phyloP scores from a whole-genome alignment of 2,888 invertebrate genomes.

The Polydrusus cervinus region DNA sequence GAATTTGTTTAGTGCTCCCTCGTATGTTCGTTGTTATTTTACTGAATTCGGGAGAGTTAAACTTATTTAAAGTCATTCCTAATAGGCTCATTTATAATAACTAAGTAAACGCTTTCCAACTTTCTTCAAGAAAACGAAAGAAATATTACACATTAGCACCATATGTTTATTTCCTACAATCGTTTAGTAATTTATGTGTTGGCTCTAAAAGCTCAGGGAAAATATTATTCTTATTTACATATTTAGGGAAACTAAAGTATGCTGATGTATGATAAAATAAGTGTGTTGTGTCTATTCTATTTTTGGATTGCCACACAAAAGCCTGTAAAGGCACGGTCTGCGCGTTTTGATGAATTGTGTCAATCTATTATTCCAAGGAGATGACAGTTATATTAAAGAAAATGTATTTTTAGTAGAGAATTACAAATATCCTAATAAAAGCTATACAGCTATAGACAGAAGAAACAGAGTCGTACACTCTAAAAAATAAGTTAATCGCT shows the following conservation, averaged over 20 bases:
- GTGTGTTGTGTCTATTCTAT: conserved; percentile 55
- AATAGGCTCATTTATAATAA: conserved; percentile 36
- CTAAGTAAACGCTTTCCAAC: conserved; percentile 24
- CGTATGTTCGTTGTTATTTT: not conserved
- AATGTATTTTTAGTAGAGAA: not conserved
- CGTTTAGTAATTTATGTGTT: conserved; percentile 51
- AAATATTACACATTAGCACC: conserved; percentile 49
- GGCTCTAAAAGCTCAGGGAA: conserved; percentile 49
- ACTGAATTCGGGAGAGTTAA: not conserved
- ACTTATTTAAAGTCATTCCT: not conserved
- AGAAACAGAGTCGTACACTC: too few relatives aligned
- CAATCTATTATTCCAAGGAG: conserved; percentile 29
- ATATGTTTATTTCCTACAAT: conserved; percentile 44
- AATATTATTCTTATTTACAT: conserved; percentile 56
- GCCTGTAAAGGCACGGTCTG: conserved; percentile 44
- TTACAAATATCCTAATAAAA: too few relatives aligned
- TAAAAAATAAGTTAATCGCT: too few relatives aligned
- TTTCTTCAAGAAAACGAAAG: conserved; percentile 42
- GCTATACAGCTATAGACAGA: too few relatives aligned
- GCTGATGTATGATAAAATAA: conserved; percentile 54
- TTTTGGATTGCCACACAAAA: conserved; percentile 50
- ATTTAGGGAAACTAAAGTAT: conserved; percentile 53
- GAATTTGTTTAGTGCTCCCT: too few relatives aligned
- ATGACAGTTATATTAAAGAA: not conserved
- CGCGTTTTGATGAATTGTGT: conserved; percentile 42